Conservation (phyloP, 2,888 invertebrate species). For the Habrosyne pyritoides region DNA sequence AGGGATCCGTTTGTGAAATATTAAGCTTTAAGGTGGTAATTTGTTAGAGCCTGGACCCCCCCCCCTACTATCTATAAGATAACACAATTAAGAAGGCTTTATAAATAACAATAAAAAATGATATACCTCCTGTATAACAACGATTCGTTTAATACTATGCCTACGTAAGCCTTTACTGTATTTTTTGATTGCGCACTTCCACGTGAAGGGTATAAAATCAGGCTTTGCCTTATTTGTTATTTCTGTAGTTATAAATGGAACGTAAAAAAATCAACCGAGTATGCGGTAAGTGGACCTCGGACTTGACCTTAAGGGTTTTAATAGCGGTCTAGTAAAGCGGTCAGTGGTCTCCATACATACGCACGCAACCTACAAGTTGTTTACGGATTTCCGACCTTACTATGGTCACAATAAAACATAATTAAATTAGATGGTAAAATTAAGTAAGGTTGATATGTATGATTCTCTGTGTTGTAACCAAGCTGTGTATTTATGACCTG, state of each 20-base stretch:
- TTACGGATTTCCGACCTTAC: slow-evolving; percentile 4
- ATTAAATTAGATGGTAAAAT: neutral
- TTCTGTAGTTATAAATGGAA: neutral
- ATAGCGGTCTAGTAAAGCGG: neutral
- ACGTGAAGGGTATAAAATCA: neutral
- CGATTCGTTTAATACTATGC: neutral
- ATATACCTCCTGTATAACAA: too few relatives aligned
- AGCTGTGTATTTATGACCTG: too few relatives aligned
- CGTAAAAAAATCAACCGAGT: neutral
- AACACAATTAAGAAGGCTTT: too few relatives aligned
- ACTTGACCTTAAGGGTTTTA: neutral
- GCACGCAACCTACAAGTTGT: neutral
- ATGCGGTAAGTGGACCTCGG: neutral
- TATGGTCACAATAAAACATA: neutral
- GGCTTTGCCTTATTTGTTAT: neutral
- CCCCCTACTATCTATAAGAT: too few relatives aligned
- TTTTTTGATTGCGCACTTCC: neutral
- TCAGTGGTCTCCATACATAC: neutral
- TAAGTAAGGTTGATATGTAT: neutral
- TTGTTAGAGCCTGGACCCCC: too few relatives aligned
- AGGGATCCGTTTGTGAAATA: too few relatives aligned
- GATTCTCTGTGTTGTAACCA: too few relatives aligned
- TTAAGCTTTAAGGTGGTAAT: too few relatives aligned
- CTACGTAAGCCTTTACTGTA: neutral
- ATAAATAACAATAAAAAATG: too few relatives aligned